Evolutionary conservation across 2,797 vertebrate genomes (phyloP).

Genomic region (Dendrocincla tyrannina): DNA sequence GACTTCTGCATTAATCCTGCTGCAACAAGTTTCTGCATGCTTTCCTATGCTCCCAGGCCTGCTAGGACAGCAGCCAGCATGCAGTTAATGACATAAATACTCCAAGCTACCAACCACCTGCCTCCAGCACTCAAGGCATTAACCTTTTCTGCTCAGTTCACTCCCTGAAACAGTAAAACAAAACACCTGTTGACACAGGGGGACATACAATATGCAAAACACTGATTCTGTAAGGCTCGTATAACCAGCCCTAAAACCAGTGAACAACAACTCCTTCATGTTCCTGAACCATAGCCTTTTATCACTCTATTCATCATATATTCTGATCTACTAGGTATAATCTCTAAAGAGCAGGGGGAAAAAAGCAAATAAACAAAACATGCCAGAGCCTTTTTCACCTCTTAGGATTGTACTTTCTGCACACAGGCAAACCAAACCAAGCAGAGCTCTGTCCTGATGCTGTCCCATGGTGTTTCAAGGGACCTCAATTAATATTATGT

Average conservation of each 20-base stretch:
- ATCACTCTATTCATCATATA: background rate
- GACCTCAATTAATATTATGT: rapidly evolving
- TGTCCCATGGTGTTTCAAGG: rapidly evolving
- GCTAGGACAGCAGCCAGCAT: constrained; percentile 61
- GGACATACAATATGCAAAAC: constrained; percentile 47
- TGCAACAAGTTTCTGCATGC: constrained; percentile 66
- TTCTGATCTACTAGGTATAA: background rate
- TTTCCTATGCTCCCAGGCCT: constrained; percentile 34
- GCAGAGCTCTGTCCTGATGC: background rate
- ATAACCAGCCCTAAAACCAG: background rate
- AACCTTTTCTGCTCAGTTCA: constrained; percentile 56
- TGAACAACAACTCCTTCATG: background rate
- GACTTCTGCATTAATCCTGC: constrained; percentile 63
- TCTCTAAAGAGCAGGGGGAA: background rate
- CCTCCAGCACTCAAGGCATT: constrained; percentile 48
- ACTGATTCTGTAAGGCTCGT: background rate
- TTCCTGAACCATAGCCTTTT: background rate
- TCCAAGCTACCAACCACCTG: constrained; percentile 69
- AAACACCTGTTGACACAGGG: constrained; percentile 9
- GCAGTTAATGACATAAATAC: constrained; percentile 61
- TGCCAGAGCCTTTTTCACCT: background rate
- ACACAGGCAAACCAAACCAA: background rate
- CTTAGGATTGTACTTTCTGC: background rate
- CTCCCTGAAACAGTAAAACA: constrained; percentile 46
- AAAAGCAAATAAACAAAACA: background rate